Evolutionary conservation across 2,797 vertebrate genomes (phyloP).

Genomic region (Cuniculus paca): DNA sequence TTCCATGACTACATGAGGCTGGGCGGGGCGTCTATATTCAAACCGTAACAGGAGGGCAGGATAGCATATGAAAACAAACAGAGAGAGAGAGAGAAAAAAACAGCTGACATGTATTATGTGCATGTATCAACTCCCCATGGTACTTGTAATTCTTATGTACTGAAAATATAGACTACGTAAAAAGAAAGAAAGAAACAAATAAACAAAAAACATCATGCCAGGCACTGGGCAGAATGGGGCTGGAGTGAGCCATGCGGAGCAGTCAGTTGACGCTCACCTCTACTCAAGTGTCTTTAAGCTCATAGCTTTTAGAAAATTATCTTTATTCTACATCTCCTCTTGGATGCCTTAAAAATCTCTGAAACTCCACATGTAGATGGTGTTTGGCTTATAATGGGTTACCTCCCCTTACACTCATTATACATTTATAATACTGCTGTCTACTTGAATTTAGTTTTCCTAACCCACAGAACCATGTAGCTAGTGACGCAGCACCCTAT

Average conservation of each 20-base stretch:
- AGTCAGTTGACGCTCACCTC: not conserved
- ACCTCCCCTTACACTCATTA: not conserved
- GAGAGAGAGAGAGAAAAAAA: no score
- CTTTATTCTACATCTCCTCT: not conserved
- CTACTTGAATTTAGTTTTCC: not conserved
- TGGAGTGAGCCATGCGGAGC: not conserved
- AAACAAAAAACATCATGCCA: no score
- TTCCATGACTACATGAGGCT: no score
- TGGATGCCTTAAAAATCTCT: not conserved
- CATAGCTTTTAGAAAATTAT: not conserved
- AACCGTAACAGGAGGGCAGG: no score
- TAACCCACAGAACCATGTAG: not conserved
- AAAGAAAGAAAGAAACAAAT: not conserved
- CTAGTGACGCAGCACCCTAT: not conserved
- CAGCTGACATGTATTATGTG: no score
- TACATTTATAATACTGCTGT: no score
- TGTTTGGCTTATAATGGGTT: not conserved
- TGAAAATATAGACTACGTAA: no score
- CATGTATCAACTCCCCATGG: no score
- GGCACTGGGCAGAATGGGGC: not conserved
- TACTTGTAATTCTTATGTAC: no score
- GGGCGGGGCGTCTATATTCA: no score
- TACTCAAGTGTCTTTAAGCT: not conserved
- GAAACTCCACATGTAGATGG: not conserved
- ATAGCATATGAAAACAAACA: not conserved